Evolutionary conservation across 2,113 vertebrate genomes (phyloP), one percentile per base, ranked within the genome.

Genomic region (Mus pahari): DNA sequence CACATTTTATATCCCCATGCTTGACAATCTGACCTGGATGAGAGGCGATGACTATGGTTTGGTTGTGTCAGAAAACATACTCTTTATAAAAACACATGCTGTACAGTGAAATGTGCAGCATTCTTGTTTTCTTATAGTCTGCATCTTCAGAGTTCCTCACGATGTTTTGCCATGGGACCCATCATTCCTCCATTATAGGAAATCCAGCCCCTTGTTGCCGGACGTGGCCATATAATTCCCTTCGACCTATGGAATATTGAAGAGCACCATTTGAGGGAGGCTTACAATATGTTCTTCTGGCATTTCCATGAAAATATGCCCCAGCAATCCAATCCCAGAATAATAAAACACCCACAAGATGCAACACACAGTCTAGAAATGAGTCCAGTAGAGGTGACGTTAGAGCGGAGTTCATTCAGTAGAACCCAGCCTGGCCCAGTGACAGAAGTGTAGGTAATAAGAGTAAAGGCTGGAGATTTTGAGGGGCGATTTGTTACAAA

Each of bases 91-190:
- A 66, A 53, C 70, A 75, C 19, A 3, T 48, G 33, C 8, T 26
- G 8, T 75, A n/a, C 6, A 11, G 45, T 7, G 4, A 42, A 45
- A 24, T n/a, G n/a, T 4, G 0, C 45, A 7, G 3, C 7, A 0
- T 53, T 83, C 55, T 28, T 4, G 28, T 0, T 28, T n/a, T 31
- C 58, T 55, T n/a, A 24, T 22, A 45, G 1, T 45, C 19, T 53
- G 81, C n/a, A 22, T 55, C 6, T 0, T 66, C 62, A 20, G 89
- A 90, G 33, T n/a, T 8, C 19, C 1, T 3, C 9, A 19, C 3
- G 19, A 22, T 22, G n/a, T 16, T 36, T 86, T 48, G 66, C n/a
- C 62, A 10, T 2, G 16, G 50, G 64, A 58, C 77, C 26, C 7
- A 31, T 5, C 4, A 12, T n/a, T 48, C n/a, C 14, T 64, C 8